Evolutionary conservation across 2,113 vertebrate genomes (phyloP), one percentile per base, ranked within the genome.

Genomic region (Labeo rohita): DNA sequence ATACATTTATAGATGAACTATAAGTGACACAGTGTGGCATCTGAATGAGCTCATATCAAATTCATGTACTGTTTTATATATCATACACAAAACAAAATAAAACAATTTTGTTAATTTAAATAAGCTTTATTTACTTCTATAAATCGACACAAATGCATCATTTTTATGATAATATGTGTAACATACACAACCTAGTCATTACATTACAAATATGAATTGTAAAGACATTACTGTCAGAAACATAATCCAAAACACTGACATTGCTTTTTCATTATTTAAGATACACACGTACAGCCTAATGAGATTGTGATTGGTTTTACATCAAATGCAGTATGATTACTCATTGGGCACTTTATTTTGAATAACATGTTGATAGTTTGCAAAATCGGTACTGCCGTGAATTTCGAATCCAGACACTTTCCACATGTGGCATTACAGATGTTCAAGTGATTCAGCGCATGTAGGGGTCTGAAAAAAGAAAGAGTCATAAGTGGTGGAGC

Each of bases 341-440:
- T n/a, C 0, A 0, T 2, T 8, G 0, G 0, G 10, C 80, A 81
- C 4, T 0, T 21, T 16, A 3, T 1, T 52, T 0, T 36, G 8
- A n/a, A 52, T 8, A 82, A 36, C 80, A 82, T 68, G 2, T 4
- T 68, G n/a, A 82, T 7, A 11, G 34, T 11, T 52, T 82, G 80
- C 1, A 1, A 0, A 21, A 70, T 70, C 1, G 9, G 1, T 10
- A n/a, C 21, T 61, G 56, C 56, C 21, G 9, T 8, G 8, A n/a
- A 61, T 9, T 3, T 8, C 3, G 7, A 0, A n/a, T 61, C 18
- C 21, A 2, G 0, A 8, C 56, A 61, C 2, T 61, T n/a, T 61
- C 1, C 21, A n/a, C 56, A 61, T 61, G 21, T 61, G 56, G 56
- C 56, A 3, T n/a, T 61, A n/a, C 1, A 2, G 56, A 61, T 56